Percentiles rank a stretch among this genome's conserved stretches.
Evolutionary conservation across 2,113 vertebrate genomes (phyloP).

Genomic region (Lichenostomus cassidix): DNA sequence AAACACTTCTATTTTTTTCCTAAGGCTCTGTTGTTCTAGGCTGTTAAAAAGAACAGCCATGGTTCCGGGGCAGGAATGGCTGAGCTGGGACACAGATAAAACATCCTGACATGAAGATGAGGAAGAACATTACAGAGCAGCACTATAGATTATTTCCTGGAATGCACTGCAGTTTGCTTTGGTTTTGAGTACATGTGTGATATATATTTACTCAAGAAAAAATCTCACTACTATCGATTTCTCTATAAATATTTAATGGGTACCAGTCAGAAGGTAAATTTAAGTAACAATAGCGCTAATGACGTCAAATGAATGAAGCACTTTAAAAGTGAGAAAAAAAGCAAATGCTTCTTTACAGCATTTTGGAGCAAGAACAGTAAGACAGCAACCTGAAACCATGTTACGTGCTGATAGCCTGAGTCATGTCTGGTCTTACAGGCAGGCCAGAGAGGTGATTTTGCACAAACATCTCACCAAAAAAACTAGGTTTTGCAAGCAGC

Average conservation of each 20-base stretch:
- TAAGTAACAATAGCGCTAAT: constrained; percentile 46
- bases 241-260: constrained; percentile 45
- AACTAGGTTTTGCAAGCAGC: background rate
- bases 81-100: background rate
- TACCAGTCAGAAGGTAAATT: constrained; percentile 65
- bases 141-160: constrained; percentile 54
- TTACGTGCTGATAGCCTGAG: constrained; percentile 24
- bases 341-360: constrained; percentile 8
- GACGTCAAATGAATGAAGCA: constrained; percentile 45
- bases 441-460: constrained; percentile 1
- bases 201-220: constrained; percentile 59
- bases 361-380: constrained; percentile 20
- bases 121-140: background rate
- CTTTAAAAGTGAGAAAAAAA: constrained; percentile 30
- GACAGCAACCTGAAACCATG: constrained; percentile 37
- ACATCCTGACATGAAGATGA: background rate
- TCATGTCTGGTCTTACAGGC: constrained; percentile 39
- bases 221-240: constrained; percentile 39
- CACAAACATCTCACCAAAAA: constrained; percentile 6
- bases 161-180: constrained; percentile 35
- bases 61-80: background rate
- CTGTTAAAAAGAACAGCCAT: background rate
- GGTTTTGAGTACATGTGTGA: constrained; percentile 32
- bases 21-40: background rate
- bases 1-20: background rate